A percentile compares a stretch with the other conserved stretches of the same genome.
Evolutionary conservation across 2,113 vertebrate species (phyloP).

Genomic region (Amblyopsis rosae): DNA sequence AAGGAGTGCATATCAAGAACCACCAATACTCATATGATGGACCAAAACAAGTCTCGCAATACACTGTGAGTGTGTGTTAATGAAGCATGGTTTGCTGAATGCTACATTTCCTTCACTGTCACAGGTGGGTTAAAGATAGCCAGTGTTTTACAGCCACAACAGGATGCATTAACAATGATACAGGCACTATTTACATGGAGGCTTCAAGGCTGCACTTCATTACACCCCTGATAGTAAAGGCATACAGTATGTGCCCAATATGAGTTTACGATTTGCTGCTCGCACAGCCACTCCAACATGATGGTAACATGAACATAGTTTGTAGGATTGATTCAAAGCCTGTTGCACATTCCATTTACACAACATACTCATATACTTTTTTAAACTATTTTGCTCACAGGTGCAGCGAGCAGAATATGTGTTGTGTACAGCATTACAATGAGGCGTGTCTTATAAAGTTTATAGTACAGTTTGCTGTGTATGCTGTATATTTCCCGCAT

Average conservation of each 20-base stretch:
- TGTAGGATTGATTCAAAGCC: slow-evolving; percentile 52
- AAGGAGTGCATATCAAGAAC: slow-evolving; percentile 24
- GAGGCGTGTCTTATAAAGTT: too few relatives aligned
- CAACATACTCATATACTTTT: slow-evolving; percentile 16
- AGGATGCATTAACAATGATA: slow-evolving; percentile 61
- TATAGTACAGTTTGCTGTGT: too few relatives aligned
- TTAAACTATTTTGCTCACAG: slow-evolving; percentile 35
- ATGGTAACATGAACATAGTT: slow-evolving; percentile 40
- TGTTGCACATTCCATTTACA: slow-evolving; percentile 38
- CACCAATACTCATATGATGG: slow-evolving; percentile 28
- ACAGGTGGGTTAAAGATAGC: slow-evolving; percentile 51
- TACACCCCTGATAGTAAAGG: slow-evolving; percentile 44
- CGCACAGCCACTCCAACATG: slow-evolving; percentile 30
- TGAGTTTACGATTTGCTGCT: slow-evolving; percentile 60
- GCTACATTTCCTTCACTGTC: slow-evolving; percentile 28
- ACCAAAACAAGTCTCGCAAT: slow-evolving; percentile 39
- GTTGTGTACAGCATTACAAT: too few relatives aligned
- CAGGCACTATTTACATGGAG: slow-evolving; percentile 62
- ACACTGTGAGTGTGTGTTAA: slow-evolving; percentile 27
- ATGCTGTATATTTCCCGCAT: background rate
- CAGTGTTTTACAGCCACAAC: slow-evolving; percentile 48
- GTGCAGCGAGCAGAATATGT: background rate
- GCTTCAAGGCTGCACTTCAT: slow-evolving; percentile 66
- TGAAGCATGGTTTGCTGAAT: slow-evolving; percentile 60
- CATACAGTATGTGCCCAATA: slow-evolving; percentile 38